Base-by-base conservation (phyloP, 35 echinoderm and acorn worm species). In the Anneissia japonica region DNA sequence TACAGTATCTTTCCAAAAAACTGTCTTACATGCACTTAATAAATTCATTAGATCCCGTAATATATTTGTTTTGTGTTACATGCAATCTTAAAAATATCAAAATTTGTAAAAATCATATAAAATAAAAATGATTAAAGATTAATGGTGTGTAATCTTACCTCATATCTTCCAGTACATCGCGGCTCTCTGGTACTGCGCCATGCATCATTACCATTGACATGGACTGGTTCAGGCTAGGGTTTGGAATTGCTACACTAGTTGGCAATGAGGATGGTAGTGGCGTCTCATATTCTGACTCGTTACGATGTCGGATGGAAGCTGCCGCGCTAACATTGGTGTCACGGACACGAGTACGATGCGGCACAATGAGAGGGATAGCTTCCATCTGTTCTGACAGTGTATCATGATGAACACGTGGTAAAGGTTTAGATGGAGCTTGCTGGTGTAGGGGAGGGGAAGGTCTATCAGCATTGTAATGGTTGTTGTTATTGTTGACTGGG, bases 191-290 rank as follows among this genome's bases (percentile, higher is more conserved):
- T 23, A 64, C 2, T 9, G 51, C 19, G 2, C 51, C 21, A 64
- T 64, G 51, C 51, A 64, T 64, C 51, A 64, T 64, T 12, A 23
- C 51, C 51, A 64, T 64, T 2, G 5, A 12, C 26, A 99, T 89
- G 30, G 94, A 87, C 36, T 90, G 92, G 32, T 99, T 89, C 19
- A 99, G 89, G 46, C 92, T 99, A 30, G 96, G 96, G 79, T 99
- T 99, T 38, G 96, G 96, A 79, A 99, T 94, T 38, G 96, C 96
- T 23, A 99, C 96, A 21, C 85, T 91, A 72, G 96, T 99, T 79
- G 96, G 91, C 77, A 97, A 79, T 37, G 74, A 64, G 11, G 84
- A 40, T 31, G 88, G 88, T 45, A 87, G n/a, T 55, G 92, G 88
- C 36, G 89, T 79, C 26, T 75, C 73, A 79, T 90, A 46, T 76